phyloP scores from a whole-genome alignment of 2,113 vertebrate genomes.

The Gopherus evgoodei region DNA sequence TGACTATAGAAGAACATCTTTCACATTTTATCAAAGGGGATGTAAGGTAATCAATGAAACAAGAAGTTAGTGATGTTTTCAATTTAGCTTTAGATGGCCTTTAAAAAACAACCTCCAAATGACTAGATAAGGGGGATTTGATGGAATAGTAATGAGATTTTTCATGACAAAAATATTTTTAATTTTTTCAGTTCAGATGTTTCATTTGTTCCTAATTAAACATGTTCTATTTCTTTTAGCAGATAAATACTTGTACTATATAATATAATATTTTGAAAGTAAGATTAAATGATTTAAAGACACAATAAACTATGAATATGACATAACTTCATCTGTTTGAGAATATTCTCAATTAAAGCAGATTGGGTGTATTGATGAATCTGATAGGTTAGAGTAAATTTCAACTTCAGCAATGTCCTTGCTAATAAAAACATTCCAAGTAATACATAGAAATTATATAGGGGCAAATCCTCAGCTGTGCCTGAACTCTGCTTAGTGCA shows the following conservation, averaged over 20 bases:
- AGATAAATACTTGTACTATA: neutral
- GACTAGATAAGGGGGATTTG: neutral
- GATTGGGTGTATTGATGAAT: neutral
- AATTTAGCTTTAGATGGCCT: neutral
- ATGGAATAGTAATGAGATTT: neutral
- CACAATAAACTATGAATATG: no score
- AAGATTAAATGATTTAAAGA: neutral
- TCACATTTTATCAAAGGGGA: neutral
- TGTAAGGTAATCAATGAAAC: neutral
- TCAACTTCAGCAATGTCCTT: neutral
- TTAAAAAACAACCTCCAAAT: neutral
- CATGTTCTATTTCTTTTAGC: neutral
- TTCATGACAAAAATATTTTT: neutral
- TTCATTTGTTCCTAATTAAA: neutral
- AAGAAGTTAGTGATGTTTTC: neutral
- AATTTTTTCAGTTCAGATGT: neutral
- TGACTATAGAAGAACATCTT: neutral
- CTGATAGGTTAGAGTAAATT: neutral
- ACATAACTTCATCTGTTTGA: no score
- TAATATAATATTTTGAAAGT: neutral
- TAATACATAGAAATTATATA: neutral
- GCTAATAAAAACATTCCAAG: neutral
- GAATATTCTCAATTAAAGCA: no score
- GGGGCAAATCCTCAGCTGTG: neutral
- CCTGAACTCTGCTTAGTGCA: neutral